Percentiles rank a stretch among this genome's conserved stretches.
phyloP scores from a whole-genome alignment of 1,140 invertebrate species.

The Drosophila suzukii region DNA sequence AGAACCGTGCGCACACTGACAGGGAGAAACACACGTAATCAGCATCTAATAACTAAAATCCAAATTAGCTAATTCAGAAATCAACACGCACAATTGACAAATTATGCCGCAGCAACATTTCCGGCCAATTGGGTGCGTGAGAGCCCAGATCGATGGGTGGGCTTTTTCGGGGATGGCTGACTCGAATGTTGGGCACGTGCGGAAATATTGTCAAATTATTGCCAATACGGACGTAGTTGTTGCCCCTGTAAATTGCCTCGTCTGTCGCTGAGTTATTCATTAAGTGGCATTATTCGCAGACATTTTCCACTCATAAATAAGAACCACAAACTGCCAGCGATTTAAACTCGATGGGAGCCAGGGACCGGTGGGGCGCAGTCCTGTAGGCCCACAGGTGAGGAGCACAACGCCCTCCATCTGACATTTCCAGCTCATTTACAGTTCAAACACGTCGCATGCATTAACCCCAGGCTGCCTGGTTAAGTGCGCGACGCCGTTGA shows the following conservation, averaged over 20 bases:
- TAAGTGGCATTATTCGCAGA: slow-evolving; percentile 80
- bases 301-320: slow-evolving; percentile 74
- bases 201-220: slow-evolving; percentile 75
- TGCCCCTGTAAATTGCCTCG: slow-evolving; percentile 28
- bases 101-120: slow-evolving; percentile 81
- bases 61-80: slow-evolving; percentile 82
- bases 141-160: slow-evolving; percentile 24
- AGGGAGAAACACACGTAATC: slow-evolving; percentile 55
- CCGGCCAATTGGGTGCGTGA: slow-evolving; percentile 77
- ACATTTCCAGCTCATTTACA: slow-evolving; percentile 81
- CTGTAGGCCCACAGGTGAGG: slow-evolving; percentile 23
- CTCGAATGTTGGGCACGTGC: slow-evolving; percentile 47
- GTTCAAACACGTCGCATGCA: slow-evolving; percentile 82
- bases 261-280: slow-evolving; percentile 76
- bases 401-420: slow-evolving; percentile 46
- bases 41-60: slow-evolving; percentile 82
- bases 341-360: slow-evolving; percentile 52
- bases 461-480: slow-evolving; percentile 75
- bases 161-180: not conserved
- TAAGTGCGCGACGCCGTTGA: slow-evolving; percentile 63
- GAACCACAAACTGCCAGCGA: slow-evolving; percentile 44
- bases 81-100: slow-evolving; percentile 82
- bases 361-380: not conserved
- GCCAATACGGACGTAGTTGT: slow-evolving; percentile 29
- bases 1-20: not conserved